Base-by-base conservation (phyloP, 2,113 vertebrate genomes). In the Sylvia atricapilla region DNA sequence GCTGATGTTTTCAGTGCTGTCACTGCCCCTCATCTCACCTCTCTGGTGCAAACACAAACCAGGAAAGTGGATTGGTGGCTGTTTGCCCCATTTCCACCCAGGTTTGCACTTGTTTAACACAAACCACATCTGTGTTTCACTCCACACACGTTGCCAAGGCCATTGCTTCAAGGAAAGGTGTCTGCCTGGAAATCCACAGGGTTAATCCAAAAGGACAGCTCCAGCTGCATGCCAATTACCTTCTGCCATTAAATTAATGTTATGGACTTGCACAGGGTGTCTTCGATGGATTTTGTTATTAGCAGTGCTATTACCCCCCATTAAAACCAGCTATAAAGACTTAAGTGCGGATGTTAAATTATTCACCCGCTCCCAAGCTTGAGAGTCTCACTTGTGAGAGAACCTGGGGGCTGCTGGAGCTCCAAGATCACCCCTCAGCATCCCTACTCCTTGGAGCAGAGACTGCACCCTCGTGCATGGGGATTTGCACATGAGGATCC, bases 231-330 rank as follows among this genome's bases (percentile, higher is more conserved):
- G 96, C 96, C 97, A 97, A 98, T 98, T 98, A 97, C 97, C 95
- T 97, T 83, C 81, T 79, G 92, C 97, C 96, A 97, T 98, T 97
- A 98, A 97, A 93, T 91, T 98, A 98, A 98, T 97, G 97, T 97
- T 98, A 98, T 95, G 96, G 97, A 97, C 97, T 97, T 96, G 97
- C 94, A 96, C 92, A 68, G 95, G 93, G 95, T 87, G 92, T 96
- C 94, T 95, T 96, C 95, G 53, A 90, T 95, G 92, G 97, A 97
- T 97, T 97, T 97, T 33, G 77, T 97, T 97, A 98, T 97, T 97
- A 98, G 97, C 95, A 91, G 87, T 94, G 91, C 96, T 97, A 97
- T 97, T 97, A 96, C 89, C 83, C 93, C 70, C 97, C 96, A 97
- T 98, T 98, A 98, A 97, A 97, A 91, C 76, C 89, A 92, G 91